Percentiles rank a stretch among this genome's conserved stretches.
Evolutionary conservation across 2,888 invertebrate genomes (phyloP).

Genomic region (Cephonodes hylas): DNA sequence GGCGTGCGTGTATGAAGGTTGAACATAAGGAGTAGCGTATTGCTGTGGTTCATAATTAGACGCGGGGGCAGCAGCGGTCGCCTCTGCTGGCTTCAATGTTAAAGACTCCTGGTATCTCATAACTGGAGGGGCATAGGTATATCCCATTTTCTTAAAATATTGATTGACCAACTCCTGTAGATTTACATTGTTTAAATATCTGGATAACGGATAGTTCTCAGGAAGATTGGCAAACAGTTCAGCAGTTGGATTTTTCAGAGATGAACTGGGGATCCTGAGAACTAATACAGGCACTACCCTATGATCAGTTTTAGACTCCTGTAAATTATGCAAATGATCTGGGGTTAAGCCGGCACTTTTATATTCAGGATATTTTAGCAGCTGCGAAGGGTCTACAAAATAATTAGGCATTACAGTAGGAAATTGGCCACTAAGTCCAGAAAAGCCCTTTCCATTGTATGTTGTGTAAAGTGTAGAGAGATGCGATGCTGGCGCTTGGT

Average conservation of each 20-base stretch:
- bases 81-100: constrained; percentile 33
- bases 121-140: constrained; percentile 62
- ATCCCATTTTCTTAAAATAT: constrained; percentile 75
- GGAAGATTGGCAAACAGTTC: constrained; percentile 81
- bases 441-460: constrained; percentile 71
- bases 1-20: constrained; percentile 67
- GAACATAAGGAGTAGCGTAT: constrained; percentile 63
- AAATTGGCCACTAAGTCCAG: constrained; percentile 69
- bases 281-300: constrained; percentile 81
- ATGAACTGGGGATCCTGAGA: constrained; percentile 80
- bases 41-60: constrained; percentile 54
- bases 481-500: constrained; percentile 12
- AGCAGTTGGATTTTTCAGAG: constrained; percentile 74
- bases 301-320: constrained; percentile 56
- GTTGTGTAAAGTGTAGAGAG: constrained; percentile 71
- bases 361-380: constrained; percentile 68
- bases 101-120: constrained; percentile 54
- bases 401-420: constrained; percentile 74
- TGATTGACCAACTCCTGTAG: constrained; percentile 78
- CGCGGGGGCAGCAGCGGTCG: constrained; percentile 27
- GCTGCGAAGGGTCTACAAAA: constrained; percentile 67
- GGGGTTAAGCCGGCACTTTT: constrained; percentile 75
- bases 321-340: constrained; percentile 62
- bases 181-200: constrained; percentile 78
- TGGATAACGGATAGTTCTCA: constrained; percentile 76